These are phyloP conservation scores for Dendroctonus ponderosae DNA, from an alignment of 1,140 invertebrate species.

Conservation along the genomic window DNA sequence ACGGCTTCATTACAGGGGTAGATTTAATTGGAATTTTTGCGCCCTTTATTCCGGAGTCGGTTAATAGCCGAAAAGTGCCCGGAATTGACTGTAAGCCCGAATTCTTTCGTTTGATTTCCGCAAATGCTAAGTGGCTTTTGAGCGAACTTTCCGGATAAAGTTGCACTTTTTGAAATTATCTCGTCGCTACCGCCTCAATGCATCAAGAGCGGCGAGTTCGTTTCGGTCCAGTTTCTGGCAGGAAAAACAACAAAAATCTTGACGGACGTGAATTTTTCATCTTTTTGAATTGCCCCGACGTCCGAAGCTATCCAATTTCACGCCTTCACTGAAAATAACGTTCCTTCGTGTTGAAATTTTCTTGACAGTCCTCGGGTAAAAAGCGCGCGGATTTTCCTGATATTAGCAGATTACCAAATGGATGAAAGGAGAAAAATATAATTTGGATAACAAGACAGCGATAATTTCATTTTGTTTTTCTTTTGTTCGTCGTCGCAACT, in stretches of 20 bases:
- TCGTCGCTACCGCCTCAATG: too few species aligned
- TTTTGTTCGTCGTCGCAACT: too few species aligned
- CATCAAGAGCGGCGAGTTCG: too few species aligned
- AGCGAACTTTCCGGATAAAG: too few species aligned
- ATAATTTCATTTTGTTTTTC: too few species aligned
- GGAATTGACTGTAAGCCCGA: too few species aligned
- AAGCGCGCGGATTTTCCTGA: conserved; percentile 19
- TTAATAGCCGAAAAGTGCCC: too few species aligned
- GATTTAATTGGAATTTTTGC: background rate
- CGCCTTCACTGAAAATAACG: conserved; percentile 27
- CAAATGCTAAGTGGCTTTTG: too few species aligned
- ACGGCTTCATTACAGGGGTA: conserved; percentile 1
- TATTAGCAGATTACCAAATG: conserved; percentile 17
- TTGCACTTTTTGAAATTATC: too few species aligned
- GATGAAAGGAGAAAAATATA: background rate
- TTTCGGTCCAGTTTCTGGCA: too few species aligned
- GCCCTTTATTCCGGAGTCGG: too few species aligned
- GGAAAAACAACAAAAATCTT: conserved; percentile 4
- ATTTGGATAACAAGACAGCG: background rate
- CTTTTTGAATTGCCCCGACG: conserved; percentile 14
- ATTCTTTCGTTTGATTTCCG: too few species aligned
- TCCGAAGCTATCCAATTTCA: conserved; percentile 30
- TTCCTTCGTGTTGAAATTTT: conserved; percentile 19
- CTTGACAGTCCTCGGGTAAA: conserved; percentile 18
- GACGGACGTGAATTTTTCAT: conserved; percentile 16